Evolutionary conservation across 2,888 invertebrate genomes (phyloP).

Genomic region (Drosophila kanekoi): DNA sequence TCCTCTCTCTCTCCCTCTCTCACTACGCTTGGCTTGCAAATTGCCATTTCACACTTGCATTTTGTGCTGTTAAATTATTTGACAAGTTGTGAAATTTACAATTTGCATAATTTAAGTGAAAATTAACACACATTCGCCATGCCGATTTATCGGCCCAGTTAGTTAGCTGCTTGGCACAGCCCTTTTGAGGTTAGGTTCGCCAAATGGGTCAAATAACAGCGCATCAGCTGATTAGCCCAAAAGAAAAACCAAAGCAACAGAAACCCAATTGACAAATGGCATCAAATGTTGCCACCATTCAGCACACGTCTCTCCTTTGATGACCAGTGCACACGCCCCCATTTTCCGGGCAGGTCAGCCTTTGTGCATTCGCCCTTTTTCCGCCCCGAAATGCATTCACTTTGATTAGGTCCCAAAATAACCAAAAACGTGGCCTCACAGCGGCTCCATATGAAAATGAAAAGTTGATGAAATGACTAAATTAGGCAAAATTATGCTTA

Average conservation of each 20-base stretch:
- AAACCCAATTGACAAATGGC: slow-evolving; percentile 51
- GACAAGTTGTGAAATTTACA: slow-evolving; percentile 47
- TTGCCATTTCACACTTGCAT: slow-evolving; percentile 14
- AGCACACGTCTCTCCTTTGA: slow-evolving; percentile 38
- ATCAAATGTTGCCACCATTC: slow-evolving; percentile 38
- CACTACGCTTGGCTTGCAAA: slow-evolving; percentile 9
- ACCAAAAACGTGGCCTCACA: background rate
- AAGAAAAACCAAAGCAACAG: slow-evolving; percentile 6
- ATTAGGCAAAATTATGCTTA: slow-evolving; percentile 39
- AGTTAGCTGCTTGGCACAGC: background rate
- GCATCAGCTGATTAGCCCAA: slow-evolving; percentile 43
- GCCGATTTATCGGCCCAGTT: background rate
- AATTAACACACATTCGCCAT: slow-evolving; percentile 29
- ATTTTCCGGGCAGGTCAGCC: slow-evolving; percentile 37
- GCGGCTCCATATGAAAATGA: slow-evolving; percentile 44
- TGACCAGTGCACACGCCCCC: slow-evolving; percentile 33
- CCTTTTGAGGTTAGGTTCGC: slow-evolving; percentile 13
- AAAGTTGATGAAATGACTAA: slow-evolving; percentile 56
- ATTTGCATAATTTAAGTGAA: slow-evolving; percentile 39
- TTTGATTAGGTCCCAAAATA: slow-evolving; percentile 64
- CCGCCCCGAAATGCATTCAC: slow-evolving; percentile 59
- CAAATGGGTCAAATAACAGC: slow-evolving; percentile 48
- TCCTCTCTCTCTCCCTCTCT: background rate
- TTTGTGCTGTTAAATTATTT: slow-evolving; percentile 58
- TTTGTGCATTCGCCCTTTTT: slow-evolving; percentile 30